These are phyloP conservation scores for Thaleichthys pacificus DNA, from an alignment of 2,797 vertebrate genomes.

Conservation along the genomic window DNA sequence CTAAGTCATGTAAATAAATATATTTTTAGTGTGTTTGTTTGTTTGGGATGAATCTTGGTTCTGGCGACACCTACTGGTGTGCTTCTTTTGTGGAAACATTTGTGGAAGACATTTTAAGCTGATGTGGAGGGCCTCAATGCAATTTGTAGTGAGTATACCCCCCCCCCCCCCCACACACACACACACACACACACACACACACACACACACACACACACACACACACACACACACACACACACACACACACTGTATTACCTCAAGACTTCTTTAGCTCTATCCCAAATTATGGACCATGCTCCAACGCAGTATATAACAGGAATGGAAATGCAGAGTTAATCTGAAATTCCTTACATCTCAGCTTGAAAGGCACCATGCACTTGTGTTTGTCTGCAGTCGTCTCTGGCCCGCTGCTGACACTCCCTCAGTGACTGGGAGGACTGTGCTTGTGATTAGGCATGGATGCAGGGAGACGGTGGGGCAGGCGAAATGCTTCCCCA, in stretches of 20 bases:
- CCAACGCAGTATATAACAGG: background rate
- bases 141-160: too few relatives aligned
- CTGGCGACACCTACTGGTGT: constrained; percentile 60
- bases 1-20: constrained; percentile 1
- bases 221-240: background rate
- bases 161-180: background rate
- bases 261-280: background rate
- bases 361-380: constrained; percentile 22
- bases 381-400: constrained; percentile 28
- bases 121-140: too few relatives aligned
- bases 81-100: background rate
- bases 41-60: constrained; percentile 32
- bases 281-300: background rate
- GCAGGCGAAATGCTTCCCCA: too few relatives aligned
- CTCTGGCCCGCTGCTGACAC: constrained; percentile 37
- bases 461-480: too few relatives aligned
- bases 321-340: constrained; percentile 42
- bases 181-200: background rate
- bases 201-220: background rate
- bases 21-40: constrained; percentile 5
- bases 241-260: background rate
- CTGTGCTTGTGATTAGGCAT: constrained; percentile 35
- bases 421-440: constrained; percentile 39
- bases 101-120: too few relatives aligned
- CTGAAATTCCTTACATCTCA: constrained; percentile 15